Base-by-base conservation (phyloP, 2,797 vertebrate species). In the Myotis planiceps region DNA sequence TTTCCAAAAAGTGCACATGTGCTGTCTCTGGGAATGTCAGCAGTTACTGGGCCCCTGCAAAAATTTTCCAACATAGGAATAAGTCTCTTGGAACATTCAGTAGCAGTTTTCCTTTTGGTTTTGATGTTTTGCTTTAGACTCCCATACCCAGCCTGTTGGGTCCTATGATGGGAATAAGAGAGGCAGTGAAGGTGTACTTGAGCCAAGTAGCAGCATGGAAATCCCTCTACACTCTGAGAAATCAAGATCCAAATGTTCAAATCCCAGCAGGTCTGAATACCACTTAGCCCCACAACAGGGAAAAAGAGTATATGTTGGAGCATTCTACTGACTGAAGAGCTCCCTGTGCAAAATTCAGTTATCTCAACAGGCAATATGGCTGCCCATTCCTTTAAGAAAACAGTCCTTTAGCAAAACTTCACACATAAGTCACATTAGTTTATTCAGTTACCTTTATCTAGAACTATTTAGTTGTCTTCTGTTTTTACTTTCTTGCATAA, bases 161-260 rank as follows among this genome's bases (percentile, higher is more conserved):
- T 74, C n/a, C 71, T 72, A 45, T 39, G 78, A 88, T 2, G 5
- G 60, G 68, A 88, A 76, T 76, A 55, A 75, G 21, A 39, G 6
- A 47, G 32, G 12, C 10, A 63, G 63, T 16, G 12, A 72, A 71
- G 14, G 5, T 85, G 2, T n/a, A 2, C n/a, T 29, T 45, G 47
- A 86, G 47, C 79, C 72, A 94, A 79, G 2, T 1, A 58, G 21
- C 75, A 85, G 42, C 12, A 0, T 9, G 39, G 45, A 92, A 92
- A 94, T 5, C 39, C 21, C n/a, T 76, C 53, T 75, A 25, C 0
- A 19, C 32, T 60, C 37, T 42, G 71, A 72, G 84, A 91, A 92
- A 60, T 25, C 9, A 4, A 78, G 34, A 88, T 95, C 88, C 75
- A 84, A 76, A 95, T 58, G 86, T 94, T 91, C 85, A 92, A 47